A percentile compares a stretch with the other conserved stretches of the same genome.
Evolutionary conservation across 1,140 invertebrate genomes (phyloP).

Genomic region (Lineus longissimus): DNA sequence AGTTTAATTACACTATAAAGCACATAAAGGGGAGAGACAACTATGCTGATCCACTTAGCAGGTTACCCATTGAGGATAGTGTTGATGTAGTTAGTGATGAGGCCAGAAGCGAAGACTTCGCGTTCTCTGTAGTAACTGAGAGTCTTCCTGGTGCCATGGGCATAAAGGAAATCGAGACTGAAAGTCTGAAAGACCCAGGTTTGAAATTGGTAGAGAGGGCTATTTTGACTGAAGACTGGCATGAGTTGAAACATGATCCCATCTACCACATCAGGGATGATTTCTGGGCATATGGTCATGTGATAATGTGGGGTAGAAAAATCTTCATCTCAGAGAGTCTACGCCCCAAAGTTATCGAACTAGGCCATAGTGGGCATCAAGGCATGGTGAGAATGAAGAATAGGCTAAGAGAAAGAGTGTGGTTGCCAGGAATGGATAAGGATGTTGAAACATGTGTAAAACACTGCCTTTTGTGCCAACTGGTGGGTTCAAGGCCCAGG

Average conservation of each 20-base stretch:
- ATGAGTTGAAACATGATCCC: no score
- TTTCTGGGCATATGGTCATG: conserved; percentile 14
- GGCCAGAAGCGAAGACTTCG: no score
- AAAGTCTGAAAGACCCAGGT: no score
- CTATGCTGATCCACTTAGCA: conserved; percentile 4
- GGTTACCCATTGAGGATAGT: neutral
- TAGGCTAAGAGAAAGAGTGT: conserved; percentile 20
- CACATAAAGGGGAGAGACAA: conserved; percentile 15
- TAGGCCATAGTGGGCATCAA: conserved; percentile 21
- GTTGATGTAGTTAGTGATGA: no score
- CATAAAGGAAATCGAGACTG: no score
- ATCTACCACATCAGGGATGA: conserved; percentile 11
- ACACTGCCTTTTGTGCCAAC: conserved; percentile 23
- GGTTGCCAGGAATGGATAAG: conserved; percentile 30
- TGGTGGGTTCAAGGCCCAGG: conserved; percentile 12
- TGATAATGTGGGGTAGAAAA: conserved; percentile 19
- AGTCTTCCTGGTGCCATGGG: no score
- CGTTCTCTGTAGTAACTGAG: no score
- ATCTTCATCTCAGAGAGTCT: conserved; percentile 16
- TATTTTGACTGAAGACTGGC: no score
- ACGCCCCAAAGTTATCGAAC: conserved; percentile 1
- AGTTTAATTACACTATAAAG: conserved; percentile 16
- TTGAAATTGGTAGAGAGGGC: no score
- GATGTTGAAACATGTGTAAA: conserved; percentile 22
- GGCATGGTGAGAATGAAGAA: conserved; percentile 25